phyloP scores from a whole-genome alignment of 2,113 vertebrate species.

The Boleophthalmus pectinirostris region DNA sequence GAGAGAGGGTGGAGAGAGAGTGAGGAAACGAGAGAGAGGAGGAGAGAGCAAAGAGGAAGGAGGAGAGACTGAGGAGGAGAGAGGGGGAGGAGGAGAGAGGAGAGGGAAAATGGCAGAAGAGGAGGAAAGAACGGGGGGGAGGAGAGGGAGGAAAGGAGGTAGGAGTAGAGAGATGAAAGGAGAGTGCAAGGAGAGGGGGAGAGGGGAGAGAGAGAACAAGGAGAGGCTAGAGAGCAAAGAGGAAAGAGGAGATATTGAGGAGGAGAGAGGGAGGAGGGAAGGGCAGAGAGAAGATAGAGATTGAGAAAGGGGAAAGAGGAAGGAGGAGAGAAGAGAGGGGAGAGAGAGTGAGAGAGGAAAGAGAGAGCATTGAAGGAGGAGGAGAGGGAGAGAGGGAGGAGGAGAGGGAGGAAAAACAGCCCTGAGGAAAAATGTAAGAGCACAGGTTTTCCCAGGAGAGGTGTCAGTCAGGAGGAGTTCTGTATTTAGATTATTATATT shows the following conservation, averaged over 20 bases:
- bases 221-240: neutral
- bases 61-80: too few relatives aligned
- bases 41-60: too few relatives aligned
- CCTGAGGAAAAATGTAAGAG: conserved; percentile 40
- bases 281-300: neutral
- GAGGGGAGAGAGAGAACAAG: too few relatives aligned
- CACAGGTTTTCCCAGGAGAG: conserved; percentile 46
- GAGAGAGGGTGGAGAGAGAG: conserved; percentile 4
- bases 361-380: neutral
- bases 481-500: conserved; percentile 73
- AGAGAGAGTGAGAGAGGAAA: conserved; percentile 8
- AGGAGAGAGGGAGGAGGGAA: conserved; percentile 19
- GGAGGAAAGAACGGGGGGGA: too few relatives aligned
- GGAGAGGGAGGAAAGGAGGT: too few relatives aligned
- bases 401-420: conserved; percentile 21
- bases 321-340: conserved; percentile 39
- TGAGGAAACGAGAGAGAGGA: neutral
- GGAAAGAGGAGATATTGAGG: conserved; percentile 3
- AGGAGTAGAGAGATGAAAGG: too few relatives aligned
- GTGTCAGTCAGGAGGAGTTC: conserved; percentile 62
- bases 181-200: too few relatives aligned
- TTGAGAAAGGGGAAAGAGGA: neutral
- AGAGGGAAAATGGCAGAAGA: too few relatives aligned
- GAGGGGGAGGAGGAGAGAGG: too few relatives aligned
- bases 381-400: neutral